A percentile compares a stretch with the other conserved stretches of the same genome.
These are phyloP conservation scores for Heliopora coerulea DNA, from an alignment of 92 coral and sea anemone species.

Conservation along the genomic window DNA sequence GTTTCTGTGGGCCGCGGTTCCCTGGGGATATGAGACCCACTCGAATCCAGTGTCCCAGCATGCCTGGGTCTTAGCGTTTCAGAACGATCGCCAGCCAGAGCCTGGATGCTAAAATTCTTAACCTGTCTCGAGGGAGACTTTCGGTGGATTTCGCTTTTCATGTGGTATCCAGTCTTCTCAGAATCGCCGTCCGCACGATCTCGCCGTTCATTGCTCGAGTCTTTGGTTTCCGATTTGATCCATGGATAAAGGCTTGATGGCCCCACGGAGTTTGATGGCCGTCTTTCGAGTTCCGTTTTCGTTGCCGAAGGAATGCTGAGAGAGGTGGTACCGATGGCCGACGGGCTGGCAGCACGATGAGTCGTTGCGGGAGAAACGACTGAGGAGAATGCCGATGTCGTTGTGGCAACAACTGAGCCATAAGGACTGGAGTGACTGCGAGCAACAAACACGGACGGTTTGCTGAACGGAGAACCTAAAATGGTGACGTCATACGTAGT, in stretches of 20 bases:
- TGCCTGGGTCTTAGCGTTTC: conserved; percentile 7
- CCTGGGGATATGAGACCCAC: conserved; percentile 9
- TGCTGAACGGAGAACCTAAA: conserved; percentile 31
- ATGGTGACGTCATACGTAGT: too few species aligned
- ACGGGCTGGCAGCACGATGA: not conserved
- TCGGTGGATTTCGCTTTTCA: conserved; percentile 5
- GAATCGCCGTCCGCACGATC: conserved; percentile 49
- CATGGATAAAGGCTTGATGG: conserved; percentile 64
- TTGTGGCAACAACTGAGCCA: conserved; percentile 6
- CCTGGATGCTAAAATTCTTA: conserved; percentile 20
- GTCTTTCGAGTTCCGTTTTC: conserved; percentile 14
- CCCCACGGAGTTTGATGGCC: conserved; percentile 45
- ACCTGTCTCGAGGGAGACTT: conserved; percentile 24
- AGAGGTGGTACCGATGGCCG: not conserved
- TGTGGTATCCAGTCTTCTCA: not conserved
- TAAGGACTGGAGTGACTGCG: not conserved
- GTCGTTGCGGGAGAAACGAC: conserved; percentile 14
- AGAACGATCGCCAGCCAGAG: conserved; percentile 26
- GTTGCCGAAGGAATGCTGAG: not conserved
- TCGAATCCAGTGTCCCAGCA: not conserved
- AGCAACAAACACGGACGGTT: conserved; percentile 5
- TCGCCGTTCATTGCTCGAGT: conserved; percentile 57
- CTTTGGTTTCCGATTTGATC: conserved; percentile 67
- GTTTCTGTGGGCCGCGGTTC: conserved; percentile 15
- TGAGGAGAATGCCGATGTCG: conserved; percentile 29